Evolutionary conservation across 2,113 vertebrate species (phyloP).

Genomic region (Psophia crepitans): DNA sequence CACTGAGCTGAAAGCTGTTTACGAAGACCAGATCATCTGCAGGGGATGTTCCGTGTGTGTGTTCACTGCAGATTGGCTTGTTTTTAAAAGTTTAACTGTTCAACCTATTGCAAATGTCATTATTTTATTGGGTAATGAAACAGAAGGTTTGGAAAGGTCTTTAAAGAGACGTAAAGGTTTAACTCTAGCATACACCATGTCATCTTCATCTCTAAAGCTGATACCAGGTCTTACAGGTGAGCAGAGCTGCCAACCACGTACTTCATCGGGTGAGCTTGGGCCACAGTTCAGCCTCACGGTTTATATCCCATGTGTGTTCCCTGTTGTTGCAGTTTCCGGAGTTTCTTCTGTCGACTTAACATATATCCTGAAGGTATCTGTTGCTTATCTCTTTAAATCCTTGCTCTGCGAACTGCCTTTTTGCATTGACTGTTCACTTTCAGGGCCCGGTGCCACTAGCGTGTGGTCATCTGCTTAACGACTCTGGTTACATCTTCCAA

Average conservation of each 20-base stretch:
- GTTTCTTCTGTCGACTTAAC: not conserved
- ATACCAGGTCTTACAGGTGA: not conserved
- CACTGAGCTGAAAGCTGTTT: not conserved
- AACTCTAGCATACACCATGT: not conserved
- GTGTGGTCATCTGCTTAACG: not conserved
- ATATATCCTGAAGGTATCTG: rapidly evolving
- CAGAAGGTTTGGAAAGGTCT: not conserved
- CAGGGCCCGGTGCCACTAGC: not conserved
- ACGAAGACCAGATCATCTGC: not conserved
- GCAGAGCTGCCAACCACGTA: not conserved
- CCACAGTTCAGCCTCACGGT: not conserved
- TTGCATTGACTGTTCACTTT: not conserved
- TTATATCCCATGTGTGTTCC: rapidly evolving
- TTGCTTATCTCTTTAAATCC: not conserved
- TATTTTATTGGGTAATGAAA: slow-evolving; percentile 42
- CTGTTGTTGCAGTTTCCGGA: not conserved
- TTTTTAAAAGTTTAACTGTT: not conserved
- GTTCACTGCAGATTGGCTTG: not conserved
- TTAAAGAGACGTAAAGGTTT: not conserved
- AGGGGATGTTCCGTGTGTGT: not conserved
- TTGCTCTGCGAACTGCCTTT: not conserved
- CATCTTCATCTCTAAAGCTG: not conserved
- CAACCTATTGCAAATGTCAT: slow-evolving; percentile 14
- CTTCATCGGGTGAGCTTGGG: not conserved
- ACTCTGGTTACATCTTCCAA: not conserved